Evolutionary conservation across 2,888 invertebrate species (phyloP).

Genomic region (Amorpha juglandis): DNA sequence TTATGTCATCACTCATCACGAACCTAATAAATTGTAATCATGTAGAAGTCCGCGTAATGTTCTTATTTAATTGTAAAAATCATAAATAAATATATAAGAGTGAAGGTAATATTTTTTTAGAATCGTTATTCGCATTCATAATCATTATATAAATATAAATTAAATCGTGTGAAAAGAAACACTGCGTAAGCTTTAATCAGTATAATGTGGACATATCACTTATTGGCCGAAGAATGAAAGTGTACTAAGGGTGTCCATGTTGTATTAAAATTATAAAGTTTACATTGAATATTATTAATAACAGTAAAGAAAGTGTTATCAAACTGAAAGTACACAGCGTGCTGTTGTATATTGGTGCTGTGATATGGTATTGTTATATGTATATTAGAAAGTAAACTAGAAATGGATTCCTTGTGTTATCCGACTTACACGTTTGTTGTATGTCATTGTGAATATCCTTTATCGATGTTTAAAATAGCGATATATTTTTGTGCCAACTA

Average conservation of each 20-base stretch:
- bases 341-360: constrained; percentile 66
- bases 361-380: constrained; percentile 66
- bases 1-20: constrained; percentile 32
- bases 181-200: constrained; percentile 67
- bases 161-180: constrained; percentile 40
- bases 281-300: constrained; percentile 43
- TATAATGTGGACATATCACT: constrained; percentile 70
- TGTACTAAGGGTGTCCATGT: constrained; percentile 53
- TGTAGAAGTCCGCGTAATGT: not conserved
- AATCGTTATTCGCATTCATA: constrained; percentile 33
- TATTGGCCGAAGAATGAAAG: constrained; percentile 48
- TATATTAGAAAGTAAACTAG: constrained; percentile 30
- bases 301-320: constrained; percentile 53
- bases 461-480: constrained; percentile 1
- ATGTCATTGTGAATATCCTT: constrained; percentile 5
- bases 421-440: constrained; percentile 6
- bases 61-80: constrained; percentile 1
- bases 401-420: constrained; percentile 29
- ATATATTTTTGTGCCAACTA: constrained; percentile 15
- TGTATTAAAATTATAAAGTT: constrained; percentile 49
- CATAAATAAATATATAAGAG: not conserved
- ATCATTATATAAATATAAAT: constrained; percentile 34
- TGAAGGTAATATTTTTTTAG: constrained; percentile 18
- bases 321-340: constrained; percentile 58
- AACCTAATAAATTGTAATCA: not conserved